A percentile compares a stretch with the other conserved stretches of the same genome.
phyloP scores from a whole-genome alignment of 2,113 vertebrate genomes.

The Lophotis ruficrista region DNA sequence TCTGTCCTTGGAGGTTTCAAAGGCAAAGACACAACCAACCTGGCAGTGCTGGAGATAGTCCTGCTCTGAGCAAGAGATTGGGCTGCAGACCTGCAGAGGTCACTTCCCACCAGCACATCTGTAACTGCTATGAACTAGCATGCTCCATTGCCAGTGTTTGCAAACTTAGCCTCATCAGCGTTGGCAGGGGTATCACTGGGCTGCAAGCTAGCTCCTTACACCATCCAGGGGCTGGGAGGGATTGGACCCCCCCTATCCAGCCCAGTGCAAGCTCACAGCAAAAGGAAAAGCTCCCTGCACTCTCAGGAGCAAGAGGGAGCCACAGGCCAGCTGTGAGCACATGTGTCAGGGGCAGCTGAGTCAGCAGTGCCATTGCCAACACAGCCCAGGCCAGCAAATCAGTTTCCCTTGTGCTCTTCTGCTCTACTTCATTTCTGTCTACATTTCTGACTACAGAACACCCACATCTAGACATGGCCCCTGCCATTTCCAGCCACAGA shows the following conservation, averaged over 20 bases:
- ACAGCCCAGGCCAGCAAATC: accelerated
- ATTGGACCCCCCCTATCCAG: background rate
- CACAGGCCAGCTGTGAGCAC: background rate
- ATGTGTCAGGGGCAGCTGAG: background rate
- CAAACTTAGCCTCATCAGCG: background rate
- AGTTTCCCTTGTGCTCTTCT: background rate
- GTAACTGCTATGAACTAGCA: background rate
- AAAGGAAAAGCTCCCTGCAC: background rate
- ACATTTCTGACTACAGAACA: background rate
- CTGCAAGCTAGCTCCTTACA: background rate
- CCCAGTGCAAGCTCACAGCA: background rate
- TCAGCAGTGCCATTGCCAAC: background rate
- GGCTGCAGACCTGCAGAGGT: background rate
- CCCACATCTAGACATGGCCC: background rate
- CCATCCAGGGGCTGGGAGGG: background rate
- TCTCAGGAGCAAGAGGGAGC: background rate
- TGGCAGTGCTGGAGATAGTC: background rate
- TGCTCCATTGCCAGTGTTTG: background rate
- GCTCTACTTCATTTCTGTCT: background rate
- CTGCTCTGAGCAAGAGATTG: background rate
- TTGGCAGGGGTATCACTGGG: background rate
- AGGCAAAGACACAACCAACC: background rate
- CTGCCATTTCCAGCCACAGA: background rate
- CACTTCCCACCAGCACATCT: background rate
- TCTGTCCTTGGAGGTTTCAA: background rate